Evolutionary conservation across 2,797 vertebrate species (phyloP).

Genomic region (Protosalanx chinensis): DNA sequence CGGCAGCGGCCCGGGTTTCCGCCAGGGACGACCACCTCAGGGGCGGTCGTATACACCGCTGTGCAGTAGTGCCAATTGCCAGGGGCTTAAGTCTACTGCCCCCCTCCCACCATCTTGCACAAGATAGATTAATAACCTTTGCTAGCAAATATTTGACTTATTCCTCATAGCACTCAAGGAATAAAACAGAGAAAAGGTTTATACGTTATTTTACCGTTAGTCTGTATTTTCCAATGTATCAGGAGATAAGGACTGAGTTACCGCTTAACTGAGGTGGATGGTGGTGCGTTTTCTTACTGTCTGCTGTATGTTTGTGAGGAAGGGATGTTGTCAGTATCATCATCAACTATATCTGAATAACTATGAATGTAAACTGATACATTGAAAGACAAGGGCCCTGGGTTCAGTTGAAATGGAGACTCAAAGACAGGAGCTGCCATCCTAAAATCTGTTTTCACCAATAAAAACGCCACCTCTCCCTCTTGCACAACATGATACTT

Average conservation of each 20-base stretch:
- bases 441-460: constrained; percentile 58
- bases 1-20: constrained; percentile 16
- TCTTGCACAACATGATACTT: constrained; percentile 58
- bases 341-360: too few relatives aligned
- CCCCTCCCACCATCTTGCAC: not conserved
- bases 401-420: constrained; percentile 68
- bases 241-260: constrained; percentile 20
- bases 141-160: constrained; percentile 53
- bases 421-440: constrained; percentile 63
- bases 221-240: constrained; percentile 48
- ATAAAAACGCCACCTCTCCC: constrained; percentile 59
- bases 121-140: constrained; percentile 42
- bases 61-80: constrained; percentile 32
- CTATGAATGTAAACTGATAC: too few relatives aligned
- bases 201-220: constrained; percentile 39
- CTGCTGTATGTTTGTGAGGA: not conserved
- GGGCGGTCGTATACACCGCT: constrained; percentile 27
- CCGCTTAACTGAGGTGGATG: constrained; percentile 25
- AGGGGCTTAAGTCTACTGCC: constrained; percentile 30
- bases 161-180: constrained; percentile 39
- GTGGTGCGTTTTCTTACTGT: constrained; percentile 5
- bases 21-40: constrained; percentile 28
- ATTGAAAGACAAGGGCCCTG: constrained; percentile 43
- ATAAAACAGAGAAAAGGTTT: constrained; percentile 49
- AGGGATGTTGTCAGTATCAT: not conserved